Evolutionary conservation across 2,888 invertebrate genomes (phyloP), one percentile per base, ranked within the genome.

Genomic region (Apamea sordens): DNA sequence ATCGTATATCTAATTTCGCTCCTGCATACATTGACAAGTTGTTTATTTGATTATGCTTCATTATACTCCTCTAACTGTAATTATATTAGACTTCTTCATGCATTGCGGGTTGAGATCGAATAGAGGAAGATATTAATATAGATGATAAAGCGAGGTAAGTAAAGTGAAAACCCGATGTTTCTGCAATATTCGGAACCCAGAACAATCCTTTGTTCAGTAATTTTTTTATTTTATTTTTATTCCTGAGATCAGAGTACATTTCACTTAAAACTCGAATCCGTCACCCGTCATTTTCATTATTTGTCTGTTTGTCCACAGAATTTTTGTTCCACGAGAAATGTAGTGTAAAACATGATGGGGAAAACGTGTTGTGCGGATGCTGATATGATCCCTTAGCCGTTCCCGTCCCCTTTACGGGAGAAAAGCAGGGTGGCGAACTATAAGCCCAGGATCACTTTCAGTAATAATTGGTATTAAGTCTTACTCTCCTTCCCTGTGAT

Each of bases 381-480:
- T 36, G 64, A 81, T 81, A 53, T 70, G 70, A 81, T 81, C 70
- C 82, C 36, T 76, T 44, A 74, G 44, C 59, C 59, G 13, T 41
- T 59, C 18, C 50, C 36, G 11, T n/a, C 64, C 28, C 69, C 41
- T 65, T 65, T 32, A 32, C 36, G 21, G 15, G 7, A n/a, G n/a
- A 53, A 64, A 70, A 36, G n/a, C 70, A 61, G 41, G 64, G 75
- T 65, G n/a, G 70, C 18, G 8, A 10, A 68, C 68, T 80, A 68
- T 80, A 80, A 73, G 53, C 67, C 53, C 67, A 56, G 61, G 67
- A 73, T 80, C 73, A 73, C 61, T 80, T 32, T 73, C 61, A 61
- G 32, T 61, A 63, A 73, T 80, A 80, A 74, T 80, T 73, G 47
- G 80, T 68, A 74, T 80, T 80, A 73, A 61, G 15, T 65, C 50